Base-by-base conservation (phyloP, 2,888 invertebrate species). In the Pemphredon lugubris region DNA sequence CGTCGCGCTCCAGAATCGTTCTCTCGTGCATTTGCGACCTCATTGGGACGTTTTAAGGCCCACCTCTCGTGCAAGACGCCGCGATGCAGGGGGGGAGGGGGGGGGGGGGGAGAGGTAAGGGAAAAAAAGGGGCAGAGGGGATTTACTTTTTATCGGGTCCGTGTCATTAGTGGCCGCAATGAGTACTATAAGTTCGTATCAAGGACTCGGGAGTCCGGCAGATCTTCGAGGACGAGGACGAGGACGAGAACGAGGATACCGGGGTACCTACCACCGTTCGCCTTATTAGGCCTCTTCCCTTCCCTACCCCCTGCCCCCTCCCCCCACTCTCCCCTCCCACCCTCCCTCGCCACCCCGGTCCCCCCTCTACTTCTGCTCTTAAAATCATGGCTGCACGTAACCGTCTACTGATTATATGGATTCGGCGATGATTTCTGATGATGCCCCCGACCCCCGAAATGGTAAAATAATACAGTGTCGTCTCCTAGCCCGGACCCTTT, bases 381-480 rank as follows among this genome's bases (percentile, higher is more conserved):
- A 79, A 84, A 85, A 84, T 84, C 78, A 83, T 83, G 81, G 82
- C 82, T 80, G 83, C 81, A 82, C 77, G 82, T 82, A 85, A 85
- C 83, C 79, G 77, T 81, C 82, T 77, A 77, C 81, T 86, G 87
- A 86, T 87, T 87, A 85, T 87, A 85, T 86, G 84, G 81, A 86
- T 87, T 87, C 83, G 84, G 80, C 86, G 82, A 87, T 87, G 85
- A 87, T 87, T 84, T 87, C 84, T 85, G 87, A 84, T 81, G 84
- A 86, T 84, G 84, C 83, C 82, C 76, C 80, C 77, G 81, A 79
- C 76, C 81, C 76, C 77, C 80, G 85, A 84, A 87, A 84, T 84
- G 83, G 84, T 85, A 79, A 87, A 87, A 87, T 87, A 87, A 87
- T 86, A 86, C 84, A 84, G 86, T 84, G 85, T 86, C 84, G 83